Conservation (phyloP, 2,113 vertebrate species). For the Entomyzon cyanotis region DNA sequence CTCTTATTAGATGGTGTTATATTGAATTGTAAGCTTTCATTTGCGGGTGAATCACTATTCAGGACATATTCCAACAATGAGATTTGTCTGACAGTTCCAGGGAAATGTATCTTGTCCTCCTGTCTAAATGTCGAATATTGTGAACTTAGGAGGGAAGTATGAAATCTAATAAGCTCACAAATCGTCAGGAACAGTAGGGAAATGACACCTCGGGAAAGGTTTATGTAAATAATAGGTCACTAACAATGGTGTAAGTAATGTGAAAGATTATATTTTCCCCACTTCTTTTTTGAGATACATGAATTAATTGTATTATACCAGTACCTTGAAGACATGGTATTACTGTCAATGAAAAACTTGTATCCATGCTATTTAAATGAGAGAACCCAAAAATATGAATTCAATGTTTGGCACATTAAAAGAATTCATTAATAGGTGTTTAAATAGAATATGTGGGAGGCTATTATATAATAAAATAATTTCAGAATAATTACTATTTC, state of each 20-base stretch:
- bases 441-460: conserved; percentile 43
- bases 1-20: background rate
- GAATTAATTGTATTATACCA: conserved; percentile 38
- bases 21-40: conserved; percentile 44
- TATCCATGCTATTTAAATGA: conserved; percentile 29
- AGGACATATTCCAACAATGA: conserved; percentile 44
- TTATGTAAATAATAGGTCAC: conserved; percentile 42
- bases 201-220: conserved; percentile 42
- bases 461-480: conserved; percentile 51
- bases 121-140: conserved; percentile 61
- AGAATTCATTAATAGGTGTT: conserved; percentile 52
- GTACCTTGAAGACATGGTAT: conserved; percentile 42
- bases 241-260: conserved; percentile 26
- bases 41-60: conserved; percentile 44
- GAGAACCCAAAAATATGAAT: conserved; percentile 3
- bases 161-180: conserved; percentile 54
- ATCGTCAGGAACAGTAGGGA: conserved; percentile 4
- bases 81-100: conserved; percentile 54
- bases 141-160: conserved; percentile 50
- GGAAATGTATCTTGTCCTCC: conserved; percentile 23
- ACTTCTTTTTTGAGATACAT: background rate
- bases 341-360: conserved; percentile 50
- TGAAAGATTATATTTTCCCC: background rate
- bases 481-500: conserved; percentile 52
- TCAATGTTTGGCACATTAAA: conserved; percentile 48